Percentiles rank a stretch among this genome's conserved stretches.
Evolutionary conservation across 2,797 vertebrate genomes (phyloP).

Genomic region (Anomalospiza imberbis): DNA sequence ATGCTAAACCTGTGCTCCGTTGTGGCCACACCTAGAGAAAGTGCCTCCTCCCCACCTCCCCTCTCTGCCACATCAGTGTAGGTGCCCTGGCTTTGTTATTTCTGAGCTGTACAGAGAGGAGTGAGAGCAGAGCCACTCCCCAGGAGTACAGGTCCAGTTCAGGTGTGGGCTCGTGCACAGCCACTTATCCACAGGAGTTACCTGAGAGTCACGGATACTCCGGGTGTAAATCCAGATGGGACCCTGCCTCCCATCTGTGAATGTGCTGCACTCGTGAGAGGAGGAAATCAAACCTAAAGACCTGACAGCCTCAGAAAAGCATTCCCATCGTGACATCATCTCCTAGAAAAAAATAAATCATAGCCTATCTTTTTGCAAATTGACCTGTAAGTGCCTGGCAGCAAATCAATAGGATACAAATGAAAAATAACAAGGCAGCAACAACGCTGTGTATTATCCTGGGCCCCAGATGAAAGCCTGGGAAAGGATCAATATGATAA

Average conservation of each 20-base stretch:
- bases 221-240: slow-evolving; percentile 1
- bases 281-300: not conserved
- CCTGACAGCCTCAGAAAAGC: slow-evolving; percentile 20
- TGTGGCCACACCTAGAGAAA: not conserved
- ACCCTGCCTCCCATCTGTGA: not conserved
- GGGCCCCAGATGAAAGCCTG: slow-evolving; percentile 36
- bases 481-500: slow-evolving; percentile 46
- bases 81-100: not conserved
- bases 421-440: slow-evolving; percentile 73
- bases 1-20: not conserved
- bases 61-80: not conserved
- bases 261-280: not conserved
- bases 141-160: not conserved
- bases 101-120: not conserved
- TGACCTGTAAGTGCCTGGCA: slow-evolving; percentile 67
- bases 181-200: not conserved
- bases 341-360: slow-evolving; percentile 58
- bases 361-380: slow-evolving; percentile 56
- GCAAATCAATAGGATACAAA: slow-evolving; percentile 67
- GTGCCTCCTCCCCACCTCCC: not conserved
- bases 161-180: not conserved
- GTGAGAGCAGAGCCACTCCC: not conserved
- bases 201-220: not conserved
- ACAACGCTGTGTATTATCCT: slow-evolving; percentile 48
- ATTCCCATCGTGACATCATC: not conserved